A percentile compares a stretch with the other conserved stretches of the same genome.
These are phyloP conservation scores for Diaprepes abbreviatus DNA, from an alignment of 2,888 invertebrate species.

Conservation along the genomic window DNA sequence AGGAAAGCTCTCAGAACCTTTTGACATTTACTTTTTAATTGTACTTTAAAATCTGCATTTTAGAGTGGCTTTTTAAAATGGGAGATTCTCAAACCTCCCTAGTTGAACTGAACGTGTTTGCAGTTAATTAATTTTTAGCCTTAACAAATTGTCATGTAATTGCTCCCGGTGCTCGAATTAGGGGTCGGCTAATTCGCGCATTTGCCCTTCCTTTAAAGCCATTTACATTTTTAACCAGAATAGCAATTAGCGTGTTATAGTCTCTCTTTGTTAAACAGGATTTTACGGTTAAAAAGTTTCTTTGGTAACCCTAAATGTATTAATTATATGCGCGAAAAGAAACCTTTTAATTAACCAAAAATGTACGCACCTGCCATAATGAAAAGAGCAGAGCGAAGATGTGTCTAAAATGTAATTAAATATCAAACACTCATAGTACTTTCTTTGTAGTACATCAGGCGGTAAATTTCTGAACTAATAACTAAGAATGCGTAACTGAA, in stretches of 20 bases:
- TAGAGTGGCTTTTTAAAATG: constrained; percentile 4
- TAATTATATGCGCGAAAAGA: too few species aligned
- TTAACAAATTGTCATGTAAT: constrained; percentile 33
- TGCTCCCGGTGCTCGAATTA: constrained; percentile 6
- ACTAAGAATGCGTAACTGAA: too few species aligned
- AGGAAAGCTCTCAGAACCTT: too few species aligned
- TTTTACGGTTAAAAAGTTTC: not conserved
- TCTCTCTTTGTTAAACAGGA: not conserved
- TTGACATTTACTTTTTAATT: not conserved
- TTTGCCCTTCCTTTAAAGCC: constrained; percentile 9
- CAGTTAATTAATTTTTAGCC: constrained; percentile 28
- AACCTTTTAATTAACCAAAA: too few species aligned
- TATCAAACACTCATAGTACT: too few species aligned
- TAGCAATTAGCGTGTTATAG: constrained; percentile 1
- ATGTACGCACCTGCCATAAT: too few species aligned
- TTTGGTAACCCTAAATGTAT: too few species aligned
- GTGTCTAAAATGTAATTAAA: too few species aligned
- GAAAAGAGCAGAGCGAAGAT: too few species aligned
- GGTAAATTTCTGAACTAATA: too few species aligned
- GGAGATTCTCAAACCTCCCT: constrained; percentile 12
- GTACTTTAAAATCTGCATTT: not conserved
- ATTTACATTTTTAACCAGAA: constrained; percentile 25
- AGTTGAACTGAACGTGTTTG: constrained; percentile 27
- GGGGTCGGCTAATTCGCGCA: constrained; percentile 20
- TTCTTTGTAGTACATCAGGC: too few species aligned